A percentile compares a stretch with the other conserved stretches of the same genome.
Conservation (phyloP, 2,888 invertebrate genomes). For the Platynereis dumerilii region DNA sequence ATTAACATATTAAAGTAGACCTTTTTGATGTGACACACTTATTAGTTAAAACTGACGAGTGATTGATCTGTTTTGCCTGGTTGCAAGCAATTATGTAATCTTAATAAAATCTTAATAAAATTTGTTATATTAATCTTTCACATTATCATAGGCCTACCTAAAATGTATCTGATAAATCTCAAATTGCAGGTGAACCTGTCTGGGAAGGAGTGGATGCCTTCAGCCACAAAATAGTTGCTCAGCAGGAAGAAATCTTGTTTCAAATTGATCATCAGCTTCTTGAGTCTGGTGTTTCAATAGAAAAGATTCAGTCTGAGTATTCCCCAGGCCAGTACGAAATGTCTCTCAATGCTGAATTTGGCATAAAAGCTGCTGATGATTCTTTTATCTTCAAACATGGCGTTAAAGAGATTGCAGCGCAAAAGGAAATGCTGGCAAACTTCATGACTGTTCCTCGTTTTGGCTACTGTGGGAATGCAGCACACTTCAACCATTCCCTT, state of each 20-base stretch:
- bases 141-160: no score
- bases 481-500: slow-evolving; percentile 40
- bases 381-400: slow-evolving; percentile 32
- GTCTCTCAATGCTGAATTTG: slow-evolving; percentile 22
- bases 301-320: slow-evolving; percentile 28
- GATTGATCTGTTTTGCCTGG: no score
- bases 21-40: no score
- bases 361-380: slow-evolving; percentile 32
- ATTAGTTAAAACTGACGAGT: no score
- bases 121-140: no score
- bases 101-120: no score
- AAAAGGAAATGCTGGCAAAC: slow-evolving; percentile 17
- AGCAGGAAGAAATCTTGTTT: slow-evolving; percentile 24
- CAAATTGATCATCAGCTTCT: slow-evolving; percentile 23
- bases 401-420: slow-evolving; percentile 29
- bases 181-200: background rate
- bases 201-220: slow-evolving; percentile 2
- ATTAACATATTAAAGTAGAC: no score
- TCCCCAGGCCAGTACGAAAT: slow-evolving; percentile 36
- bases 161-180: no score
- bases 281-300: slow-evolving; percentile 22
- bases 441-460: slow-evolving; percentile 36
- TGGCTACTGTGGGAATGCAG: slow-evolving; percentile 22
- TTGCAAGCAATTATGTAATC: no score
- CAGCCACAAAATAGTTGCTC: background rate